Base-by-base conservation (phyloP, 2,797 vertebrate genomes). In the Darevskia mixta region DNA sequence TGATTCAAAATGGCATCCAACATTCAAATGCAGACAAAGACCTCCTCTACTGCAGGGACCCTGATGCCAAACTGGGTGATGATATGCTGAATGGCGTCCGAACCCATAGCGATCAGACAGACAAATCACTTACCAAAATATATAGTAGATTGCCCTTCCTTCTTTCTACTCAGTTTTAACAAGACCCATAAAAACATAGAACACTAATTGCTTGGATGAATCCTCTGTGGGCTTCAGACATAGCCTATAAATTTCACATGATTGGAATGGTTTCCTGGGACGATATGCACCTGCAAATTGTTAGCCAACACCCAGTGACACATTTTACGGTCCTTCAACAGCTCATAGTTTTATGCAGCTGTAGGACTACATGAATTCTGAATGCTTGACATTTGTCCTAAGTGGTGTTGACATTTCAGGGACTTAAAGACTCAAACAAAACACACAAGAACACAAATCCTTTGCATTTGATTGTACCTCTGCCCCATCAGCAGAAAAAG, bases 271-370 rank as follows among this genome's bases (percentile, higher is more conserved):
- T 92, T 95, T 89, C 89, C 80, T 91, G 85, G 88, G 92, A 95
- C 91, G 88, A 92, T 89, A 90, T 90, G 87, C 95, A 96, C 96
- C 96, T 97, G 96, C 91, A 95, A 94, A 96, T 95, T 96, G 95
- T 97, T 97, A 95, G 38, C 94, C 94, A 94, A 96, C 95, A 95
- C 95, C 94, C 93, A 93, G 83, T 84, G 91, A 94, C 93, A 94
- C 87, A 86, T 96, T 97, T 97, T 96, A 97, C 75, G 76, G 85
- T 86, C 86, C 90, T 92, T 86, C 92, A 94, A 93, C 88, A 95
- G 87, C 29, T 94, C 91, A 86, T 87, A 92, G 79, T 91, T 69
- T 85, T 55, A 90, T 92, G 93, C 96, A 96, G 92, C 94, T 97
- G 95, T 88, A 93, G 86, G 49, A 94, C 87, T 87, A 94, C 93